Evolutionary conservation across 2,113 vertebrate genomes (phyloP).

Genomic region (Thoracochromis brauschi): DNA sequence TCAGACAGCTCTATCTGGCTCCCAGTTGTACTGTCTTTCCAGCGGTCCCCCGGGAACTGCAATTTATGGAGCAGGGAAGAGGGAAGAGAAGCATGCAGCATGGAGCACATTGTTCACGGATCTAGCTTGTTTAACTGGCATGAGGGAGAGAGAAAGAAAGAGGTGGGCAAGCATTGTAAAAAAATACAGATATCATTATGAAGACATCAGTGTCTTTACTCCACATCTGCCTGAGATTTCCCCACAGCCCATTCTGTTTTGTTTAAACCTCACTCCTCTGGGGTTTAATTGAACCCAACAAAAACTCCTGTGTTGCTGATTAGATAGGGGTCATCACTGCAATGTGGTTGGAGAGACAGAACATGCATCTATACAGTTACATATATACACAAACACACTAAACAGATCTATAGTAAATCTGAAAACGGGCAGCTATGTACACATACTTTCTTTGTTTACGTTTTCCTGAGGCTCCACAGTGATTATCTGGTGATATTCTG

Average conservation of each 20-base stretch:
- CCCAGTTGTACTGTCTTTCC: slow-evolving; percentile 32
- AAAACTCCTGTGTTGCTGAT: slow-evolving; percentile 10
- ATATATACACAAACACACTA: not conserved
- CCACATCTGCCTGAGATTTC: slow-evolving; percentile 58
- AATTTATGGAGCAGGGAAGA: slow-evolving; percentile 61
- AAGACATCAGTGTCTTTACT: slow-evolving; percentile 63
- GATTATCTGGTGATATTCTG: slow-evolving; percentile 45
- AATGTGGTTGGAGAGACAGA: slow-evolving; percentile 3
- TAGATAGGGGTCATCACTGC: not conserved
- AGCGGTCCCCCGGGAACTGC: slow-evolving; percentile 46
- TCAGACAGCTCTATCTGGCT: slow-evolving; percentile 62
- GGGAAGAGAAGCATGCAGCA: slow-evolving; percentile 29
- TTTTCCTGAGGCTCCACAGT: slow-evolving; percentile 38
- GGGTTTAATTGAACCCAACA: slow-evolving; percentile 5
- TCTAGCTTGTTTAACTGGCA: slow-evolving; percentile 39
- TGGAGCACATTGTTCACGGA: slow-evolving; percentile 68
- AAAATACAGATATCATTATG: slow-evolving; percentile 37
- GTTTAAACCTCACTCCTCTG: slow-evolving; percentile 10
- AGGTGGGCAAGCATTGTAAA: not conserved
- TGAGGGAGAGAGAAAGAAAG: slow-evolving; percentile 1
- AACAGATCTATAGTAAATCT: not conserved
- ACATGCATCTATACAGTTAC: not conserved
- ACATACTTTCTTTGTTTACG: slow-evolving; percentile 14
- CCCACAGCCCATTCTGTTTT: slow-evolving; percentile 24
- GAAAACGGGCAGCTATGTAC: not conserved